Conservation (phyloP, 2,113 vertebrate species). For the Heterotis niloticus region DNA sequence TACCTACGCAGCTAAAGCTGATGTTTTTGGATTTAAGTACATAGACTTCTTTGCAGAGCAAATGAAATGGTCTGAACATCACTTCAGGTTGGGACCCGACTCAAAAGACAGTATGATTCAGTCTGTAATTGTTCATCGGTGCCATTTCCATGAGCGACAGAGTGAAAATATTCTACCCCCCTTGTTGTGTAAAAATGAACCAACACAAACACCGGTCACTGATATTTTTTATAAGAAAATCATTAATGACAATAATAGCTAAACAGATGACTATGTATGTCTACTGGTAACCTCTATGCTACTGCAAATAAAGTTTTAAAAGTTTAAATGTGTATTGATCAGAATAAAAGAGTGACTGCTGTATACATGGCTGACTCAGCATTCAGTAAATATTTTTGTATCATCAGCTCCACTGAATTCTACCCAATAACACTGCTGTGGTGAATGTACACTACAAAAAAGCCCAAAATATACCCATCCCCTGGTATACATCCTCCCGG, state of each 20-base stretch:
- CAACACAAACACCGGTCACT: background rate
- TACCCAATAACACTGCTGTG: background rate
- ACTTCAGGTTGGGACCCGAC: background rate
- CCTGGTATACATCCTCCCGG: too few species aligned
- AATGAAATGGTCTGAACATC: background rate
- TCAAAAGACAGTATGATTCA: background rate
- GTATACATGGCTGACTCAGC: background rate
- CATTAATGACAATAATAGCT: constrained; percentile 5
- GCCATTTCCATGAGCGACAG: background rate
- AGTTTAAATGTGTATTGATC: background rate
- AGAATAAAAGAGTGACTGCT: background rate
- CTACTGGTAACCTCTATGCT: constrained; percentile 13
- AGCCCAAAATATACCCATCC: too few species aligned
- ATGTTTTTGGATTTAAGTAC: too few species aligned
- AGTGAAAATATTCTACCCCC: background rate
- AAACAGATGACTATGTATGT: constrained; percentile 1
- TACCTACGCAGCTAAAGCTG: too few species aligned
- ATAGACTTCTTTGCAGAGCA: too few species aligned
- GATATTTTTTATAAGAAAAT: constrained; percentile 19
- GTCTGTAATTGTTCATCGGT: background rate
- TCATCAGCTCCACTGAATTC: background rate
- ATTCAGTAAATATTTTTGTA: background rate
- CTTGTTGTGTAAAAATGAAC: background rate
- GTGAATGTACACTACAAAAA: background rate
- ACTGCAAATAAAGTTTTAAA: constrained; percentile 11